phyloP scores from a whole-genome alignment of 2,888 invertebrate species.

The Euclidia mi region DNA sequence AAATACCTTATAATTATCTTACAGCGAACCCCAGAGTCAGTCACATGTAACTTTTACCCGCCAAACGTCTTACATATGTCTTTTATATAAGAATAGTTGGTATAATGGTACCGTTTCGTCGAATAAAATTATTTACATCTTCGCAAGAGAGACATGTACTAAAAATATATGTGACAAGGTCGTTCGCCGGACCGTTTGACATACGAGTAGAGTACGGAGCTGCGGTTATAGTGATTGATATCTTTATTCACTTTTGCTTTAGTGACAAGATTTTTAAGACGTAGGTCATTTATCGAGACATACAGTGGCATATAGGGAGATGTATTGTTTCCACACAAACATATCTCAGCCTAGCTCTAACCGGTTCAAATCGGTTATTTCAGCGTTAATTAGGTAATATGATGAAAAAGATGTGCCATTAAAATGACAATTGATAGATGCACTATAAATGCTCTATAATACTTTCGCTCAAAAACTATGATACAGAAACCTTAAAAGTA shows the following conservation, averaged over 20 bases:
- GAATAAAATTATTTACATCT: slow-evolving; percentile 49
- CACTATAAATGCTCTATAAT: background rate
- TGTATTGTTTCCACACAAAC: no score
- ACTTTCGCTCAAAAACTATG: slow-evolving; percentile 7
- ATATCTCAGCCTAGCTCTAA: no score
- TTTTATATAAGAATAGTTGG: slow-evolving; percentile 9
- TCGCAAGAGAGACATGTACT: slow-evolving; percentile 22
- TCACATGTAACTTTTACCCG: no score
- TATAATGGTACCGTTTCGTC: slow-evolving; percentile 11
- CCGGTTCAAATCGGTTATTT: no score
- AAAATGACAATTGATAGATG: background rate
- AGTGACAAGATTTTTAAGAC: no score
- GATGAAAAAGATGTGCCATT: background rate
- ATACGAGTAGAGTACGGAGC: slow-evolving; percentile 54
- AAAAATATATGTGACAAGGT: slow-evolving; percentile 59
- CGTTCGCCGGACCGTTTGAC: slow-evolving; percentile 55
- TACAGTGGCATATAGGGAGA: no score
- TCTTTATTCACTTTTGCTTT: slow-evolving; percentile 7
- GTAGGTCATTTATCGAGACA: no score
- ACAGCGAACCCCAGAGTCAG: no score
- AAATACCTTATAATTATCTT: no score
- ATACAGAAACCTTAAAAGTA: slow-evolving; percentile 33
- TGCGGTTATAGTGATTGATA: slow-evolving; percentile 47
- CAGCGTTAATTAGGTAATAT: no score
- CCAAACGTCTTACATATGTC: background rate